phyloP scores from a whole-genome alignment of 2,888 invertebrate species.

The Scaptomyza reducta region DNA sequence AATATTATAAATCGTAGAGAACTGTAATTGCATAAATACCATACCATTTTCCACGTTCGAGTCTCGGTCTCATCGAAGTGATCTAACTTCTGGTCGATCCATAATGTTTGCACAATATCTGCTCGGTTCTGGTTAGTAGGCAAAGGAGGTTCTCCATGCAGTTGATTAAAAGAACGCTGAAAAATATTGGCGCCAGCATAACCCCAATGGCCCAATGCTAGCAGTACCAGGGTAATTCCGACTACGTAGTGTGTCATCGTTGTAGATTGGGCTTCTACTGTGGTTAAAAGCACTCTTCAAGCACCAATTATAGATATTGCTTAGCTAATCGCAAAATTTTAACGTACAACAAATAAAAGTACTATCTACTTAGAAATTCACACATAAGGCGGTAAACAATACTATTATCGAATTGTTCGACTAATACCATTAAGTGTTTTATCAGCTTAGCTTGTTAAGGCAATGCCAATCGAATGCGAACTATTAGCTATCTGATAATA shows the following conservation, averaged over 20 bases:
- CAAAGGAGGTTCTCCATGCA: constrained; percentile 85
- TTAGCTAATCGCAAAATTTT: constrained; percentile 37
- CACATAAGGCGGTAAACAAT: constrained; percentile 36
- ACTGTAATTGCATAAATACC: constrained; percentile 15
- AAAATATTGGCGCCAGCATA: constrained; percentile 62
- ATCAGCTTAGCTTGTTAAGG: constrained; percentile 32
- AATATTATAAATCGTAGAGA: neutral
- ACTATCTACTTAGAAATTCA: constrained; percentile 37
- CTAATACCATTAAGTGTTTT: constrained; percentile 35
- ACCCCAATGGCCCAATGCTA: constrained; percentile 21
- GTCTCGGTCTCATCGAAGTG: constrained; percentile 86
- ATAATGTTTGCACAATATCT: constrained; percentile 77
- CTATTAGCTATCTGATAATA: constrained; percentile 13
- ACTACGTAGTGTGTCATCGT: constrained; percentile 48
- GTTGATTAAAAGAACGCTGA: constrained; percentile 66
- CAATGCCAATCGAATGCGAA: constrained; percentile 1
- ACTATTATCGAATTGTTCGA: constrained; percentile 11
- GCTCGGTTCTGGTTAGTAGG: constrained; percentile 53
- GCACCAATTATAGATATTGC: constrained; percentile 21
- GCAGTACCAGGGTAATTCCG: constrained; percentile 34
- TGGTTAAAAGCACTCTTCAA: constrained; percentile 3
- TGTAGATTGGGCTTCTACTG: constrained; percentile 41
- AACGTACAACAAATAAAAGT: constrained; percentile 47
- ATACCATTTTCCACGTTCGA: constrained; percentile 86
- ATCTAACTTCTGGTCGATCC: constrained; percentile 86